phyloP scores from a whole-genome alignment of 2,797 vertebrate genomes.

The Cirrhinus molitorella region DNA sequence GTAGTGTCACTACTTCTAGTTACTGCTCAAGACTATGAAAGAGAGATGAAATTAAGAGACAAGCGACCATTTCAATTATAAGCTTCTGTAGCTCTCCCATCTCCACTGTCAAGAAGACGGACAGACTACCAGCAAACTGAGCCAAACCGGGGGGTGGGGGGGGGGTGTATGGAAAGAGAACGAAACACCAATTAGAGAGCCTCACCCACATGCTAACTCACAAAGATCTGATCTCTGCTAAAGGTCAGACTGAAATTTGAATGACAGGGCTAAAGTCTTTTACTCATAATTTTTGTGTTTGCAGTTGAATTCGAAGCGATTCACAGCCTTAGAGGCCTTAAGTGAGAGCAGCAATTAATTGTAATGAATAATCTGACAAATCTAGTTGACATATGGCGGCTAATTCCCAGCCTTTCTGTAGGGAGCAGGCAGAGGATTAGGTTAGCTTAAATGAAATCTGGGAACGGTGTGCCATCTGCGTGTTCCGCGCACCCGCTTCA shows the following conservation, averaged over 20 bases:
- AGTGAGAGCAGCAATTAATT: constrained; percentile 99
- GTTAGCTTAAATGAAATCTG: constrained; percentile 99
- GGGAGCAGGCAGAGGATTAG: constrained; percentile 99
- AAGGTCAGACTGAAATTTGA: constrained; percentile 99
- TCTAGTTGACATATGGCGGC: constrained; percentile 99
- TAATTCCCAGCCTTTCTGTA: constrained; percentile 99
- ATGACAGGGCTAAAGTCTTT: constrained; percentile 99
- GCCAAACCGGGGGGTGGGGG: constrained; percentile 53
- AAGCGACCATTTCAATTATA: not conserved
- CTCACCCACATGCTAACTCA: constrained; percentile 93
- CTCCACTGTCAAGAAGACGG: constrained; percentile 81
- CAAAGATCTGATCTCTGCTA: constrained; percentile 97
- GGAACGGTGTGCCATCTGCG: constrained; percentile 98
- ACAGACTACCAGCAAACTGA: constrained; percentile 91
- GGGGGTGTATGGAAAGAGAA: constrained; percentile 66
- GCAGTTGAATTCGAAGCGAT: constrained; percentile 99
- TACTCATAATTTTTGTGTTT: constrained; percentile 99
- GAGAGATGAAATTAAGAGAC: constrained; percentile 17
- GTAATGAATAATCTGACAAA: constrained; percentile 99
- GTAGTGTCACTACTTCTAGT: not conserved
- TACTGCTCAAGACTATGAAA: not conserved
- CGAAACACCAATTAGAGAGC: constrained; percentile 98
- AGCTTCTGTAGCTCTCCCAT: constrained; percentile 61
- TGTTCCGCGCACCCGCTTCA: constrained; percentile 86
- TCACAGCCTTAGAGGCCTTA: constrained; percentile 99